These are phyloP conservation scores for Hyaena hyaena DNA, from an alignment of 2,113 vertebrate genomes.

Conservation along the genomic window DNA sequence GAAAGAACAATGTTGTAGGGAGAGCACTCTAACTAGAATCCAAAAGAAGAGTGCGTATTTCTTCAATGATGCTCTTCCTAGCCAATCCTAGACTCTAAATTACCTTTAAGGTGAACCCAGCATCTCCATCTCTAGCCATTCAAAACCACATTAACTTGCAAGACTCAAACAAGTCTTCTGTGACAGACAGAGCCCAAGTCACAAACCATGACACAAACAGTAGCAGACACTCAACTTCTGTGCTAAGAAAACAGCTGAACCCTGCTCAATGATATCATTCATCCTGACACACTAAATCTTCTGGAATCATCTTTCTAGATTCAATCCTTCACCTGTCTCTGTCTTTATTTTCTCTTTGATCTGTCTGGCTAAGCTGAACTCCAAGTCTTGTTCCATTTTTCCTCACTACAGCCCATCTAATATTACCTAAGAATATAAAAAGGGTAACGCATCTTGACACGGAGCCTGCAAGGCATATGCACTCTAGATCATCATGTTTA, in stretches of 20 bases:
- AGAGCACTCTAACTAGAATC: background rate
- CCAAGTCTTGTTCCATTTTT: background rate
- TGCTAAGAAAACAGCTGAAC: background rate
- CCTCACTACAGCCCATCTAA: background rate
- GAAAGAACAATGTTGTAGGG: background rate
- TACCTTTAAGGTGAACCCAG: background rate
- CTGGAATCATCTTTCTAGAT: constrained; percentile 10
- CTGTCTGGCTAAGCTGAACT: constrained; percentile 12
- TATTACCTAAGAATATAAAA: background rate
- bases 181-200: background rate
- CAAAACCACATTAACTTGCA: background rate
- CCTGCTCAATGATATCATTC: background rate
- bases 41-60: background rate
- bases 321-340: background rate
- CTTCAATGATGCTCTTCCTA: background rate
- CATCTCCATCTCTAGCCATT: background rate
- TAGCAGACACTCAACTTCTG: constrained; percentile 2
- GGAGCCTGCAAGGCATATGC: background rate
- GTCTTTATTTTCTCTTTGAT: constrained; percentile 14
- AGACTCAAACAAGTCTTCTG: constrained; percentile 18
- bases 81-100: background rate
- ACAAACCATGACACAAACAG: background rate
- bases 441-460: background rate
- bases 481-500: background rate
- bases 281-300: background rate